Evolutionary conservation across 2,113 vertebrate genomes (phyloP).

Genomic region (Perca schrenkii): DNA sequence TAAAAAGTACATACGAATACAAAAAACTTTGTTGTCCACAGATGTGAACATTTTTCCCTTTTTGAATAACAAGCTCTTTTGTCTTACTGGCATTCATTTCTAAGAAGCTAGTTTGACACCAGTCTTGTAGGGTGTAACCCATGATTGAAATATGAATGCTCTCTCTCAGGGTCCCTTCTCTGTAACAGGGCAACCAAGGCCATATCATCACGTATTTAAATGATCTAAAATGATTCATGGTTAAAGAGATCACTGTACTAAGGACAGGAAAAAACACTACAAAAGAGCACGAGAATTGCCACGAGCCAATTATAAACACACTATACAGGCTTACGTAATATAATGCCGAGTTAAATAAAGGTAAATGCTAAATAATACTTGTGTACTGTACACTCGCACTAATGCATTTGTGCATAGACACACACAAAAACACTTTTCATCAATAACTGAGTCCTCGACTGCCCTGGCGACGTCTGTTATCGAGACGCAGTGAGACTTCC

Average conservation of each 20-base stretch:
- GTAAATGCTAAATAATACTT: background rate
- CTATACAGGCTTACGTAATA: background rate
- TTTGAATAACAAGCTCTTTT: too few species aligned
- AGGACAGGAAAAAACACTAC: background rate
- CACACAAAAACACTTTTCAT: constrained; percentile 38
- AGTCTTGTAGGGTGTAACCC: too few species aligned
- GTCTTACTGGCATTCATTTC: too few species aligned
- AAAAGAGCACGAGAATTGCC: background rate
- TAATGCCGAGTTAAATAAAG: background rate
- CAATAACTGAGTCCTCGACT: constrained; percentile 53
- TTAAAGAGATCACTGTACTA: background rate
- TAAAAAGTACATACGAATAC: background rate
- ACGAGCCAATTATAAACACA: background rate
- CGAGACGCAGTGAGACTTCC: constrained; percentile 60
- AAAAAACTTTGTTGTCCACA: too few species aligned
- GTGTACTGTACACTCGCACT: background rate
- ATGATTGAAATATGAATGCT: too few species aligned
- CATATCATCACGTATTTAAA: too few species aligned
- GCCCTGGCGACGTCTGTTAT: constrained; percentile 56
- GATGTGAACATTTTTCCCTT: too few species aligned
- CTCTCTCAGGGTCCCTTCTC: too few species aligned
- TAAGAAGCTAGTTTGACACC: too few species aligned
- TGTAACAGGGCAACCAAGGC: too few species aligned
- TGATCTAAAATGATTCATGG: background rate
- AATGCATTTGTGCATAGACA: constrained; percentile 8